A percentile compares a stretch with the other conserved stretches of the same genome.
Conservation (phyloP, 1,140 invertebrate species). For the Sitophilus oryzae region DNA sequence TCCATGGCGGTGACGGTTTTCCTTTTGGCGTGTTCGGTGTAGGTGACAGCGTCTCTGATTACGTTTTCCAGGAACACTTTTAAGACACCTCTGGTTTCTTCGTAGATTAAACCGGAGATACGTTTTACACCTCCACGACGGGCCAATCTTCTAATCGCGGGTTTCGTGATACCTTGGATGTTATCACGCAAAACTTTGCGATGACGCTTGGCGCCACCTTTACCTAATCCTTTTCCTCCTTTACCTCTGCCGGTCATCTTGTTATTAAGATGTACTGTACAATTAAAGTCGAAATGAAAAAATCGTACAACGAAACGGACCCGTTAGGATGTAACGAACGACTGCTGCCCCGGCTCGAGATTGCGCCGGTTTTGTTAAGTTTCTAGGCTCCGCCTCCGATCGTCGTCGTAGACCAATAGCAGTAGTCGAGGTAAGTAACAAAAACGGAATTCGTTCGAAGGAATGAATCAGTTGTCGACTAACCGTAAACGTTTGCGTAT, state of each 20-base stretch:
- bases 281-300: too few relatives aligned
- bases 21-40: constrained; percentile 75
- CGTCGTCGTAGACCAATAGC: too few relatives aligned
- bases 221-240: constrained; percentile 62
- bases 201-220: constrained; percentile 65
- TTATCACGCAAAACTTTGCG: constrained; percentile 64
- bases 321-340: too few relatives aligned
- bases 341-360: too few relatives aligned
- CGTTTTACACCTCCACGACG: constrained; percentile 63
- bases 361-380: too few relatives aligned
- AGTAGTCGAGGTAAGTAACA: too few relatives aligned
- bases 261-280: too few relatives aligned
- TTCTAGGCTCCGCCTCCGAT: too few relatives aligned
- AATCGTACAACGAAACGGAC: too few relatives aligned
- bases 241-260: constrained; percentile 64
- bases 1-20: constrained; percentile 85
- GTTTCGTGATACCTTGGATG: constrained; percentile 50
- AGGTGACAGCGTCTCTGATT: constrained; percentile 77
- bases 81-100: constrained; percentile 63
- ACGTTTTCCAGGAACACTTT: constrained; percentile 77
- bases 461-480: too few relatives aligned
- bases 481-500: too few relatives aligned
- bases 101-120: constrained; percentile 71
- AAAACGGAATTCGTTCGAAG: too few relatives aligned
- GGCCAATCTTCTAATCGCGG: constrained; percentile 58